These are phyloP conservation scores for Pinctada fucata DNA, from an alignment of 2,888 invertebrate species.

Conservation along the genomic window DNA sequence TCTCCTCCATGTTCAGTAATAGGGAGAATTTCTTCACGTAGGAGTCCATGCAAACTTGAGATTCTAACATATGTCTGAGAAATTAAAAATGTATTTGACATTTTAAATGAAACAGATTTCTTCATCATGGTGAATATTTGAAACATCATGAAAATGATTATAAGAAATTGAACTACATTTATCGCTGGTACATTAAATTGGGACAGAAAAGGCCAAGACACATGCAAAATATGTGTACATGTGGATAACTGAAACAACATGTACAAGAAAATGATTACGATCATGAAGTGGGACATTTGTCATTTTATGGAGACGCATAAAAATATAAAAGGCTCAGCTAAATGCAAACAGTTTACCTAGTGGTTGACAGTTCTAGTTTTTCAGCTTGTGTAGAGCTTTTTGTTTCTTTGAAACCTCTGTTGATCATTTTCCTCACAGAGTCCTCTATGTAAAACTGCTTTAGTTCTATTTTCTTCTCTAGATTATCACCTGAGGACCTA, in stretches of 20 bases:
- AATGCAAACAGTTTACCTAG: constrained; percentile 45
- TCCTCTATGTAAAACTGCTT: constrained; percentile 45
- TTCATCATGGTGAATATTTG: too few species aligned
- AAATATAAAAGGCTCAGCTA: too few species aligned
- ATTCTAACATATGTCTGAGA: constrained; percentile 50
- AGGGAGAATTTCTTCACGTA: constrained; percentile 56
- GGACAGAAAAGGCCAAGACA: too few species aligned
- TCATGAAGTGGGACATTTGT: too few species aligned
- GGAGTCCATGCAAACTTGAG: constrained; percentile 42
- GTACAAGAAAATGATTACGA: too few species aligned
- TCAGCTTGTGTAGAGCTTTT: constrained; percentile 47
- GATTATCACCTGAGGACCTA: constrained; percentile 48
- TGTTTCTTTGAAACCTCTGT: constrained; percentile 51
- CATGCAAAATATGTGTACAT: too few species aligned
- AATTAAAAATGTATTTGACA: not conserved
- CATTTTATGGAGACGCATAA: too few species aligned
- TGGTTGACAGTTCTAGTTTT: constrained; percentile 40
- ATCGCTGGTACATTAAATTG: too few species aligned
- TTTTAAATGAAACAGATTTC: too few species aligned
- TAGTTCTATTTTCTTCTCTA: constrained; percentile 53
- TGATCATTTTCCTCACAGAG: constrained; percentile 55
- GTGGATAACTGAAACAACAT: too few species aligned
- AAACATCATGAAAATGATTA: too few species aligned
- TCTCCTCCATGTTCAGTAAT: constrained; percentile 66
- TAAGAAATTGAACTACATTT: too few species aligned